These are phyloP conservation scores for Galemys pyrenaicus DNA, from an alignment of 2,113 vertebrate genomes.

Conservation along the genomic window DNA sequence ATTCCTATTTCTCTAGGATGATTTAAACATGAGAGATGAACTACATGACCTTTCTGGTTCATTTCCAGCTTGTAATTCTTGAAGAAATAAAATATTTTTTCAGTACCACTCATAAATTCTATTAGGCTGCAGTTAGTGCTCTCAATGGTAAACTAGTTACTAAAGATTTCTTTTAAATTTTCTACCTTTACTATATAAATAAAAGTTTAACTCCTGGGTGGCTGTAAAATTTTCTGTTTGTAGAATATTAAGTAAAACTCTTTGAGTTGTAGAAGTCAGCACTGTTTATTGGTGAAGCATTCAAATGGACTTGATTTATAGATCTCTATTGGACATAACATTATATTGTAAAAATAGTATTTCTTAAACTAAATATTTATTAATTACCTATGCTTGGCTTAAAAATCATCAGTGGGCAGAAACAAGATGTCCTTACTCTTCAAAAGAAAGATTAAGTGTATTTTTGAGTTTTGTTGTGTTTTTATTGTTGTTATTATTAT, in stretches of 20 bases:
- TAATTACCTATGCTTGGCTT: neutral
- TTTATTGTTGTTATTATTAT: too few relatives aligned
- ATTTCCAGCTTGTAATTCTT: slow-evolving; percentile 40
- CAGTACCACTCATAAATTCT: slow-evolving; percentile 50
- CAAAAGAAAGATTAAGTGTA: neutral
- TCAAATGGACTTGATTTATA: neutral
- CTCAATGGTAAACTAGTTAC: slow-evolving; percentile 45
- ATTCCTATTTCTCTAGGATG: slow-evolving; percentile 22
- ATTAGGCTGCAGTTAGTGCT: neutral
- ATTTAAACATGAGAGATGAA: slow-evolving; percentile 54
- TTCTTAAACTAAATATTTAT: slow-evolving; percentile 29
- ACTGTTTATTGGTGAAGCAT: neutral
- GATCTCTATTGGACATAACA: neutral
- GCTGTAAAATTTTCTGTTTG: slow-evolving; percentile 44
- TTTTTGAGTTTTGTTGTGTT: too few relatives aligned
- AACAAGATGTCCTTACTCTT: neutral
- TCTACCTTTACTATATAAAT: slow-evolving; percentile 47
- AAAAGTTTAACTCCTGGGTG: slow-evolving; percentile 23
- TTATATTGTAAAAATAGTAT: neutral
- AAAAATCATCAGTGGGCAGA: neutral
- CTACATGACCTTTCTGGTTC: slow-evolving; percentile 6
- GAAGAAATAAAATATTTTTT: slow-evolving; percentile 61
- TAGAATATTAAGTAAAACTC: slow-evolving; percentile 31
- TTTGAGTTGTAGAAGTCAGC: slow-evolving; percentile 38
- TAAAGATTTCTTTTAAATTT: slow-evolving; percentile 37